These are phyloP conservation scores for Bufotes viridis DNA, from an alignment of 2,797 vertebrate genomes.

Conservation along the genomic window DNA sequence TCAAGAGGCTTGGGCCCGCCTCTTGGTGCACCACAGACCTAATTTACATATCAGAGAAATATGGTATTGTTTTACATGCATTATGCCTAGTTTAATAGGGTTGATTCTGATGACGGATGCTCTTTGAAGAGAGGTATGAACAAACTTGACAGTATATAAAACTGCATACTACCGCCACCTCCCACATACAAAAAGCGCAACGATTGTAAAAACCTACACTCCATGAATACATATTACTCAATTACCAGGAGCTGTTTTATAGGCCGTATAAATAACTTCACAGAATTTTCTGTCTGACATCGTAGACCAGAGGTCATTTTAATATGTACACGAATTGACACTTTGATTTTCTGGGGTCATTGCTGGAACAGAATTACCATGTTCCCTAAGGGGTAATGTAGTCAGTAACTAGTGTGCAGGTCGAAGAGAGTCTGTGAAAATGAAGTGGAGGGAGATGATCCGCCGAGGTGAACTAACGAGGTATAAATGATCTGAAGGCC, in stretches of 20 bases:
- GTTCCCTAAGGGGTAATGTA: background rate
- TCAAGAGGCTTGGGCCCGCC: no score
- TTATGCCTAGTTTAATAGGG: no score
- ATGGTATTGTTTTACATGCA: no score
- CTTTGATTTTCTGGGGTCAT: slow-evolving; percentile 35
- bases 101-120: no score
- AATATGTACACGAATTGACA: background rate
- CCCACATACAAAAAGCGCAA: no score
- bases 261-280: background rate
- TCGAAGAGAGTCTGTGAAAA: background rate
- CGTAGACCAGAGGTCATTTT: slow-evolving; percentile 1
- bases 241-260: background rate
- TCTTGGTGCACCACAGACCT: no score
- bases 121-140: no score
- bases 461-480: background rate
- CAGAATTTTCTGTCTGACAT: background rate
- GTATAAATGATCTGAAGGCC: background rate
- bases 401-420: background rate
- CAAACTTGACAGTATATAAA: no score
- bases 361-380: slow-evolving; percentile 18
- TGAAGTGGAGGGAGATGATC: background rate
- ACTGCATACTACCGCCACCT: no score
- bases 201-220: background rate
- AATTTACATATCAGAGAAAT: no score
- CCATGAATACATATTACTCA: background rate